phyloP scores from a whole-genome alignment of 2,888 invertebrate species.

The Agrochola lota region DNA sequence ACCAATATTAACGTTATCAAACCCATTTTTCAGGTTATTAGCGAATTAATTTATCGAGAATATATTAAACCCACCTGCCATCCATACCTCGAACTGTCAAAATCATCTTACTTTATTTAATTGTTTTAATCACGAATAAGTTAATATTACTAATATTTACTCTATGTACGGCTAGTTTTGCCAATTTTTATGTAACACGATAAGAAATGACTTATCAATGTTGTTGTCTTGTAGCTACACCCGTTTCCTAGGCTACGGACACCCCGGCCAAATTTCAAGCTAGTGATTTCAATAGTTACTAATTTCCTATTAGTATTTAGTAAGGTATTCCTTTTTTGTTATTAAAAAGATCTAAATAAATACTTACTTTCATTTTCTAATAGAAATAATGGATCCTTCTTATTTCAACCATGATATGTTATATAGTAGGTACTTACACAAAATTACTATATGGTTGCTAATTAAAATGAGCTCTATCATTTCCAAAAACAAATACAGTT shows the following conservation, averaged over 20 bases:
- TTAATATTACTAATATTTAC: slow-evolving; percentile 47
- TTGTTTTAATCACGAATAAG: slow-evolving; percentile 54
- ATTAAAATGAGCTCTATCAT: not conserved
- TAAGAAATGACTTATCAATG: slow-evolving; percentile 83
- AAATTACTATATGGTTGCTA: not conserved
- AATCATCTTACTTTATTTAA: slow-evolving; percentile 74
- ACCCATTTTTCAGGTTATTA: slow-evolving; percentile 53
- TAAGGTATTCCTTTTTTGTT: not conserved
- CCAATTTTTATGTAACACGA: slow-evolving; percentile 83
- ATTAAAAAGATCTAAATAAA: no score
- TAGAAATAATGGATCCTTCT: not conserved
- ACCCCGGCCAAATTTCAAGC: slow-evolving; percentile 76
- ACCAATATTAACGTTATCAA: slow-evolving; percentile 52
- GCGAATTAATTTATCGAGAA: slow-evolving; percentile 63
- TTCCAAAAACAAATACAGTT: not conserved
- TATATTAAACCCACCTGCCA: slow-evolving; percentile 85
- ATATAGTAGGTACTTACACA: not conserved
- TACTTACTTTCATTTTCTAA: not conserved
- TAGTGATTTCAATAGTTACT: slow-evolving; percentile 63
- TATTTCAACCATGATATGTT: not conserved
- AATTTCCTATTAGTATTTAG: slow-evolving; percentile 29
- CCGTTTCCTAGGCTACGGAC: slow-evolving; percentile 90
- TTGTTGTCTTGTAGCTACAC: slow-evolving; percentile 89
- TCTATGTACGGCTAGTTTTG: slow-evolving; percentile 60
- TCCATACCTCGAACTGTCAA: slow-evolving; percentile 87